phyloP scores from a whole-genome alignment of 2,113 vertebrate genomes.

The Forbesichthys papilliferus region DNA sequence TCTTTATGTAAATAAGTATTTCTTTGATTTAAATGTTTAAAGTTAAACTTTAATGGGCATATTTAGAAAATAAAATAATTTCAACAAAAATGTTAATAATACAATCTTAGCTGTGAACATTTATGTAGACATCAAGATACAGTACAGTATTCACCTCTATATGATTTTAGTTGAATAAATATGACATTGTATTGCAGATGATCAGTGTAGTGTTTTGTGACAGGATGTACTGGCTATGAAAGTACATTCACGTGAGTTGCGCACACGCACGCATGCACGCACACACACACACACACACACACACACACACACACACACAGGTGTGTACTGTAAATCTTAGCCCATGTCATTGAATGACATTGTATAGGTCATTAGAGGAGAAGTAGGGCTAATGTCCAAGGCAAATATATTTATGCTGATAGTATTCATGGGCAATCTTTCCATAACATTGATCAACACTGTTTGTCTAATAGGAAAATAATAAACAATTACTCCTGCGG shows the following conservation, averaged over 20 bases:
- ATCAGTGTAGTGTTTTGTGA: too few relatives aligned
- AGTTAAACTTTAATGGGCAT: too few relatives aligned
- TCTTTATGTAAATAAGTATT: too few relatives aligned
- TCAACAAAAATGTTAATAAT: too few relatives aligned
- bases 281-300: not conserved
- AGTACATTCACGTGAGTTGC: not conserved
- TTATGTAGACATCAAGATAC: too few relatives aligned
- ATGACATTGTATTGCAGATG: too few relatives aligned
- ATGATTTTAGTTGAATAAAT: too few relatives aligned
- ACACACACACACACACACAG: not conserved
- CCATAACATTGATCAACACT: constrained; percentile 95
- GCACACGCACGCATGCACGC: not conserved
- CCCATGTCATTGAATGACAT: constrained; percentile 93
- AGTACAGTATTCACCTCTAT: too few relatives aligned
- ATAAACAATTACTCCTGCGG: constrained; percentile 99
- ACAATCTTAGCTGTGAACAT: too few relatives aligned
- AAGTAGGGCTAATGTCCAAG: constrained; percentile 85
- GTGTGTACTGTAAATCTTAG: constrained; percentile 47
- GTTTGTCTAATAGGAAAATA: constrained; percentile 99
- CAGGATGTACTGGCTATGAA: too few relatives aligned
- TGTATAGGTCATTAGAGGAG: constrained; percentile 93
- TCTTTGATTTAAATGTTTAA: too few relatives aligned
- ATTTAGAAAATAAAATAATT: too few relatives aligned
- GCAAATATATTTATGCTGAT: constrained; percentile 97
- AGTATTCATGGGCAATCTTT: constrained; percentile 92